These are phyloP conservation scores for Amphimedon queenslandica DNA, from an alignment of 37 sponge, comb jelly and placozoan species.

Conservation along the genomic window DNA sequence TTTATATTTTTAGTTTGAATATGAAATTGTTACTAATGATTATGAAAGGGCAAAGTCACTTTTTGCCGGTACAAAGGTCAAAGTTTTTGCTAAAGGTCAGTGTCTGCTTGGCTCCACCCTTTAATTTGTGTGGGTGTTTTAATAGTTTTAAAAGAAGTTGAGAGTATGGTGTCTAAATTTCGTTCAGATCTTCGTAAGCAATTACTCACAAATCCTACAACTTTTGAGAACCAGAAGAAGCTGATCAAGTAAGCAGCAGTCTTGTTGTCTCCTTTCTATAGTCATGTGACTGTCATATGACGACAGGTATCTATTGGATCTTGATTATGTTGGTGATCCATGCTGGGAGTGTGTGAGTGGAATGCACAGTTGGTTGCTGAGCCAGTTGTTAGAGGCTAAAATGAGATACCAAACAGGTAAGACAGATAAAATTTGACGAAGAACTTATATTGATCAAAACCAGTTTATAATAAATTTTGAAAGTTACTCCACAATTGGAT, in stretches of 20 bases:
- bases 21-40: slow-evolving; percentile 85
- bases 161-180: slow-evolving; percentile 61
- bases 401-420: slow-evolving; percentile 53
- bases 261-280: background rate
- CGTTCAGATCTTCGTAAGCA: slow-evolving; percentile 56
- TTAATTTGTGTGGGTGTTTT: background rate
- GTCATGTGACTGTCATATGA: background rate
- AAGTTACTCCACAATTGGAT: too few species aligned
- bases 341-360: slow-evolving; percentile 87
- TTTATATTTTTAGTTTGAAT: slow-evolving; percentile 58
- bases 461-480: too few species aligned
- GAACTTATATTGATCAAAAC: too few species aligned
- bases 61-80: slow-evolving; percentile 84
- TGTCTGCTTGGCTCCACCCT: background rate
- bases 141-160: slow-evolving; percentile 81
- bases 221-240: slow-evolving; percentile 80
- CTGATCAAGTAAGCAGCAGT: slow-evolving; percentile 70
- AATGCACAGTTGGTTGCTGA: slow-evolving; percentile 68
- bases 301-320: slow-evolving; percentile 78
- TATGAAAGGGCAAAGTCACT: slow-evolving; percentile 86
- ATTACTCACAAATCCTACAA: slow-evolving; percentile 55
- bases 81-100: slow-evolving; percentile 76
- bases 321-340: slow-evolving; percentile 87
- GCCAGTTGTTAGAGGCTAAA: slow-evolving; percentile 44
- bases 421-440: too few species aligned